Base-by-base conservation (phyloP, 2,797 vertebrate species). In the Tokudaia tokunoshimensis region DNA sequence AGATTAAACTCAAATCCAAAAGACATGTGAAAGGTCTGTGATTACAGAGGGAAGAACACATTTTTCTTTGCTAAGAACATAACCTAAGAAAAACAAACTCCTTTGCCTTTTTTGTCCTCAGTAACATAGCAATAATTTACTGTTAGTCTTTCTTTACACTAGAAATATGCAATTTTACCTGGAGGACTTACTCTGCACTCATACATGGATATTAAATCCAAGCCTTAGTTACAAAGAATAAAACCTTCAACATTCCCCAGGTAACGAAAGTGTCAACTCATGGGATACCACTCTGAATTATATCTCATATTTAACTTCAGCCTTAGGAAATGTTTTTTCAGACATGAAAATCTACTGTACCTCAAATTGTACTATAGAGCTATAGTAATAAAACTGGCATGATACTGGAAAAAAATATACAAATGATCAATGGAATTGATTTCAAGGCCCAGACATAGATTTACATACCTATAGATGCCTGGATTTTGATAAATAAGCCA, bases 31-130 rank as follows among this genome's bases (percentile, higher is more conserved):
- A 37, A 24, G 41, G 50, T 2, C 10, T 34, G 44, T 92, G 57
- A 83, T 91, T 95, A 91, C 9, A 80, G 50, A 89, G 87, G 67
- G 22, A 87, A 55, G 91, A 31, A 89, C 47, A 90, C 14, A 84
- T 83, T 95, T 94, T 94, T 96, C 44, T 94, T 72, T 80, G 19
- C 72, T 72, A 95, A 95, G 61, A 95, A 55, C 29, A 17, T 29
- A 82, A 63, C 3, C 34, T 91, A 19, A 96, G 44, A 84, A 50
- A 65, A 47, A 83, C 47, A 74, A 76, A 61, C 7, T 74, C 13
- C 17, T 24, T 87, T 95, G 75, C 7, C 44, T 84, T 52, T 34
- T 84, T 94, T 59, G 59, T 6, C 22, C 22, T 88, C 34, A 59
- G 29, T 41, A 50, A 55, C 24, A 61, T 44, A 29, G 24, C 59